Percentiles rank a stretch among this genome's conserved stretches.
phyloP scores from a whole-genome alignment of 2,113 vertebrate species.

The Nesoenas mayeri region DNA sequence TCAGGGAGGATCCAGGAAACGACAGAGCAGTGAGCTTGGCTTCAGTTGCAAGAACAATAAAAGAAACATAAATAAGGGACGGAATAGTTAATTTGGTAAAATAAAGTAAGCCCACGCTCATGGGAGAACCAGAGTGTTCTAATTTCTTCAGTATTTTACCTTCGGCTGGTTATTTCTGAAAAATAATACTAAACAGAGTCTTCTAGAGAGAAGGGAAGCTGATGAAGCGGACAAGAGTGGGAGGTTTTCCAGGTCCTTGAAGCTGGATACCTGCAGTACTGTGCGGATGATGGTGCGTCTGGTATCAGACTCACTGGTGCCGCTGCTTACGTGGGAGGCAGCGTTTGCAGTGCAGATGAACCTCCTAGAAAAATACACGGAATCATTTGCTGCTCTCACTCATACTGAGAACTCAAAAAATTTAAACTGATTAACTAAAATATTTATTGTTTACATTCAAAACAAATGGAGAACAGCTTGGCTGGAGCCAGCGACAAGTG shows the following conservation, averaged over 20 bases:
- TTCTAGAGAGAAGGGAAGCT: neutral
- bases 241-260: neutral
- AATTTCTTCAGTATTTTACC: neutral
- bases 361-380: slow-evolving; percentile 25
- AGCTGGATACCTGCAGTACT: neutral
- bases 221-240: neutral
- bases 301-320: slow-evolving; percentile 32
- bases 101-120: neutral
- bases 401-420: neutral
- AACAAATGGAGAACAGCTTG: slow-evolving; percentile 25
- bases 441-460: slow-evolving; percentile 34
- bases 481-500: neutral
- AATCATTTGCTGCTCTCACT: neutral
- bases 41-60: slow-evolving; percentile 54
- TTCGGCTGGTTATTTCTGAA: neutral
- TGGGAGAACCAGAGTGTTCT: neutral
- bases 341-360: neutral
- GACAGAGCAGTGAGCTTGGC: slow-evolving; percentile 33
- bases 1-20: slow-evolving; percentile 48
- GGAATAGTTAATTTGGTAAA: slow-evolving; percentile 8
- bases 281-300: neutral
- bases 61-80: slow-evolving; percentile 11
- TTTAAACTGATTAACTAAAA: slow-evolving; percentile 11
- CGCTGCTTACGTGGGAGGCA: neutral
- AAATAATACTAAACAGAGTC: neutral